Conservation (phyloP, 2,888 invertebrate species). For the Chouioia cunea region DNA sequence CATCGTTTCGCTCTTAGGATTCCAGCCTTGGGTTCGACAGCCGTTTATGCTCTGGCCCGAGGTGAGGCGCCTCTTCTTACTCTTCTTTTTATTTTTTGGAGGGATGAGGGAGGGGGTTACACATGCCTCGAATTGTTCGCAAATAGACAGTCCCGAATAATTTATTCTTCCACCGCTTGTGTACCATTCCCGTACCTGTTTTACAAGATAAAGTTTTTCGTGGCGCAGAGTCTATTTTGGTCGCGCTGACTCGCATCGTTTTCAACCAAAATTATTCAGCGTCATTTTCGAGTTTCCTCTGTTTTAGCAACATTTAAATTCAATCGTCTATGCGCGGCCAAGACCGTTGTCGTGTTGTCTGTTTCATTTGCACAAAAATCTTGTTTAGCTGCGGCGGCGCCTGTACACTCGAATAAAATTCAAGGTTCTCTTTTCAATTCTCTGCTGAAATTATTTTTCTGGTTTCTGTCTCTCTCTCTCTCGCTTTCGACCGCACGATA, state of each 20-base stretch:
- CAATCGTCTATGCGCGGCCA: background rate
- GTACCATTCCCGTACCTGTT: background rate
- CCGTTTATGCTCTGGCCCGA: slow-evolving; percentile 38
- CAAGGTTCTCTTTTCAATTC: too few species aligned
- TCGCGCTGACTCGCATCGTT: background rate
- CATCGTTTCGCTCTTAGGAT: slow-evolving; percentile 50
- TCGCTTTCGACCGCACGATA: too few species aligned
- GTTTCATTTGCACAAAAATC: too few species aligned
- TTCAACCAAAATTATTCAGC: background rate
- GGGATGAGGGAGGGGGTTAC: background rate
- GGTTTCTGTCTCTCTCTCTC: too few species aligned
- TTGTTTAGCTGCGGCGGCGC: too few species aligned
- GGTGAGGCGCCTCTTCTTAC: too few species aligned
- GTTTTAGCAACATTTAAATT: slow-evolving; percentile 22
- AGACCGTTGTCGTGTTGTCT: too few species aligned
- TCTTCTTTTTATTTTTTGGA: background rate
- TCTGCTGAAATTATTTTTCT: too few species aligned
- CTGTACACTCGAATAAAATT: too few species aligned
- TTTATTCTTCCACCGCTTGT: slow-evolving; percentile 17
- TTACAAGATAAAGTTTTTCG: slow-evolving; percentile 41
- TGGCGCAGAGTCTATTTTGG: slow-evolving; percentile 6
- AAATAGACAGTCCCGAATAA: slow-evolving; percentile 33
- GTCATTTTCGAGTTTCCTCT: slow-evolving; percentile 6
- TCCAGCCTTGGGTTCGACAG: slow-evolving; percentile 44
- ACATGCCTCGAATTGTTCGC: slow-evolving; percentile 38